Base-by-base conservation (phyloP, 2,797 vertebrate genomes). In the Threskiornis aethiopicus region DNA sequence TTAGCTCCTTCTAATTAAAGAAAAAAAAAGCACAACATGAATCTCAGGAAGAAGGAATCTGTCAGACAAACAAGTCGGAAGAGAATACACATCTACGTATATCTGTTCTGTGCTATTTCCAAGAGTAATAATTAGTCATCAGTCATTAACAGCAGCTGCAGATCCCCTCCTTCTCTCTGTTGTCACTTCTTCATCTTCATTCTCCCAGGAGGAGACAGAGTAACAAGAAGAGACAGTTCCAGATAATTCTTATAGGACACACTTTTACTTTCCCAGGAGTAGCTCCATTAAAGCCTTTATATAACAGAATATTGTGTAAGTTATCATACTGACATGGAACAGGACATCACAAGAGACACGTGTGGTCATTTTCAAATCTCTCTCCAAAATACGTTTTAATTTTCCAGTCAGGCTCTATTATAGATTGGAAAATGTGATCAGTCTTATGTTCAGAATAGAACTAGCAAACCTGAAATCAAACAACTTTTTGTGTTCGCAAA, bases 41-140 rank as follows among this genome's bases (percentile, higher is more conserved):
- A 49, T 79, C 58, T 61, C 14, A 59, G 47, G 13, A 78, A 87
- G 61, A 89, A 66, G 35, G 25, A 87, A 58, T 84, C 55, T 87
- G 66, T 70, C 47, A 78, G 44, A 33, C 59, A 93, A 82, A 81
- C 11, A 85, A 75, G 35, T 75, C 66, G 82, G 86, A 89, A 69
- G 69, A 81, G 69, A 92, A 73, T 57, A 52, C 13, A 37, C 26
- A 54, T 85, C 47, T 87, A 77, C 81, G 79, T 57, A 31, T 66
- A 65, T 78, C 66, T 91, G 55, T 91, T 87, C 82, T 39, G 75
- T 4, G 2, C 51, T 42, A 47, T 89, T 89, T 95, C 57, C 83
- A 77, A 87, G 39, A 90, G n/a, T 75, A 89, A 84, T 75, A 84
- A 87, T 92, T 87, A 95, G 70, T 62, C 75, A 87, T 84, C 70